Evolutionary conservation across 2,113 vertebrate species (phyloP).

Genomic region (Bubo bubo): DNA sequence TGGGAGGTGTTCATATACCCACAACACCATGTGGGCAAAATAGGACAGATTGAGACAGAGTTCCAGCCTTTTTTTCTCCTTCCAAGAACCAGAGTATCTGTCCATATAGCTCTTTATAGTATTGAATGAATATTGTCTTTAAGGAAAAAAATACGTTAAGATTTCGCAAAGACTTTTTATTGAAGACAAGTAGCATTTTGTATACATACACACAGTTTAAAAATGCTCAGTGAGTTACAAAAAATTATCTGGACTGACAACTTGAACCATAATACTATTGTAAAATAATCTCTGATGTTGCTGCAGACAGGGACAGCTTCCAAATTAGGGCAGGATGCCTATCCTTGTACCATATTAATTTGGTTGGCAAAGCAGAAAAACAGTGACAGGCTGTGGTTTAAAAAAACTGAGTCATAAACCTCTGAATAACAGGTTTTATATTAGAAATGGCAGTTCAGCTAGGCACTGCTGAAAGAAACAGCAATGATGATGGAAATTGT

Average conservation of each 20-base stretch:
- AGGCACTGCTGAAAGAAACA: not conserved
- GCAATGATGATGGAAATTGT: not conserved
- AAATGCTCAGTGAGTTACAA: not conserved
- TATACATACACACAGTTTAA: not conserved
- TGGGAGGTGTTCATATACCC: not conserved
- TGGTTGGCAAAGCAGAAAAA: slow-evolving; percentile 13
- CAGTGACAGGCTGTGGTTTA: slow-evolving; percentile 20
- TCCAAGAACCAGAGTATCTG: not conserved
- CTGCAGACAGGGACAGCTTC: slow-evolving; percentile 21
- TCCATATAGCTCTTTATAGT: not conserved
- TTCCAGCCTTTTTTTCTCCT: not conserved
- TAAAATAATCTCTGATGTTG: slow-evolving; percentile 11
- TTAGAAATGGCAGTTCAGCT: slow-evolving; percentile 5
- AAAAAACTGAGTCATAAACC: not conserved
- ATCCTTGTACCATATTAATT: slow-evolving; percentile 15
- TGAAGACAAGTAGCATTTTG: not conserved
- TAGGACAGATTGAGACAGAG: not conserved
- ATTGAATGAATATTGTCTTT: not conserved
- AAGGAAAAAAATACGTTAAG: not conserved
- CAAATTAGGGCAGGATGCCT: slow-evolving; percentile 33
- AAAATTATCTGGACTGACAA: not conserved
- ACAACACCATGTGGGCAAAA: not conserved
- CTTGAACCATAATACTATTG: not conserved
- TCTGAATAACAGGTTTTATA: slow-evolving; percentile 8
- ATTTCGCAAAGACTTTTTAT: not conserved